phyloP scores from a whole-genome alignment of 2,888 invertebrate species.

The Mesorhabditis belari region DNA sequence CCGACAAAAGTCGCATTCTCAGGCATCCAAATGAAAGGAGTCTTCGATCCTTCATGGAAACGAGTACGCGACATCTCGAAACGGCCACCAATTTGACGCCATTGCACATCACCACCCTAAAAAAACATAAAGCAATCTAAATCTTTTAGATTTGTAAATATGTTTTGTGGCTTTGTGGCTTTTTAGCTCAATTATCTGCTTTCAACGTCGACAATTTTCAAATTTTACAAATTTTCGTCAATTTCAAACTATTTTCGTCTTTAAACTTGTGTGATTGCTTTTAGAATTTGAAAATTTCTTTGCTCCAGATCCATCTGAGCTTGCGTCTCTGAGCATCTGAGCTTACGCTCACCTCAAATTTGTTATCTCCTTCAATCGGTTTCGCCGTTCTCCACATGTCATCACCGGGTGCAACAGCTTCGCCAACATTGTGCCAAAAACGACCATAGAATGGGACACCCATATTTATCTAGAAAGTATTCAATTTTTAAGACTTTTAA shows the following conservation, averaged over 20 bases:
- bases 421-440: conserved; percentile 48
- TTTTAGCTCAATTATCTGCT: neutral
- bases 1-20: conserved; percentile 39
- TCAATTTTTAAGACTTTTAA: too few relatives aligned
- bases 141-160: neutral
- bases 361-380: conserved; percentile 25
- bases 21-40: conserved; percentile 41
- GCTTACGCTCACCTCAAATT: conserved; percentile 18
- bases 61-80: conserved; percentile 15
- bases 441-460: conserved; percentile 51
- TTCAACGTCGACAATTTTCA: too few relatives aligned
- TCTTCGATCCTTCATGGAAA: conserved; percentile 38
- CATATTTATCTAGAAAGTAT: conserved; percentile 37
- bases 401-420: conserved; percentile 43
- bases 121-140: neutral
- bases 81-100: conserved; percentile 26
- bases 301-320: too few relatives aligned
- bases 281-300: neutral
- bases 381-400: conserved; percentile 50
- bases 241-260: neutral
- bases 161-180: neutral
- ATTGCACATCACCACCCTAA: conserved; percentile 44
- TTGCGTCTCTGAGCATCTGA: neutral
- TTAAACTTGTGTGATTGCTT: neutral
- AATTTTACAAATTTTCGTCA: too few relatives aligned